These are phyloP conservation scores for Odiellus spinosus DNA, from an alignment of 2,888 invertebrate species.

Conservation along the genomic window DNA sequence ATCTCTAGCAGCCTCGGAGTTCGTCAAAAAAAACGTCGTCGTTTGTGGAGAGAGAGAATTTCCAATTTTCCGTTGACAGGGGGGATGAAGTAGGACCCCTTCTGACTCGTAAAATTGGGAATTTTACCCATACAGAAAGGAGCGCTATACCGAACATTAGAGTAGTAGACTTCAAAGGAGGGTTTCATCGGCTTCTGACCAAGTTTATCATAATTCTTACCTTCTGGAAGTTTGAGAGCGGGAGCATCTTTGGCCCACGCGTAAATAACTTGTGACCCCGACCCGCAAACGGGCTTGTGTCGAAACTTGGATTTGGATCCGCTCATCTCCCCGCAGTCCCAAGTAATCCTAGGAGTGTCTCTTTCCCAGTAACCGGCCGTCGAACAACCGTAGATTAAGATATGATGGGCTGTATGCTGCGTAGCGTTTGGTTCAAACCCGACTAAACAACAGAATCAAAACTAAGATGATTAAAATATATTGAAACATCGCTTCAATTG, in stretches of 20 bases:
- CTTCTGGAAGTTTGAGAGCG: constrained; percentile 55
- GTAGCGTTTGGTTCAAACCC: constrained; percentile 84
- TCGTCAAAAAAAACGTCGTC: no score
- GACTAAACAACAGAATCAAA: constrained; percentile 39
- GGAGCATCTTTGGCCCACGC: constrained; percentile 92
- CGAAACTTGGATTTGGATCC: constrained; percentile 31
- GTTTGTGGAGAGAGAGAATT: no score
- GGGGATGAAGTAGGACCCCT: no score
- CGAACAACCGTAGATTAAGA: constrained; percentile 72
- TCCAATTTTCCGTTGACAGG: no score
- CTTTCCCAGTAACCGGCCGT: constrained; percentile 64
- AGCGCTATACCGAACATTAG: no score
- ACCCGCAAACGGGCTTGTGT: constrained; percentile 15
- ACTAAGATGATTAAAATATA: constrained; percentile 3
- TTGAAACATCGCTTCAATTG: constrained; percentile 2
- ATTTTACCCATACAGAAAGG: no score
- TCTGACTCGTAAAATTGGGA: no score
- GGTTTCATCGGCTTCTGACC: no score
- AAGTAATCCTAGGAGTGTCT: constrained; percentile 22
- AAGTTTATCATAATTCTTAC: no score
- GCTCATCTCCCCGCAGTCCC: constrained; percentile 89
- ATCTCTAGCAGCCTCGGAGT: no score
- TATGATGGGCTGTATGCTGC: constrained; percentile 81
- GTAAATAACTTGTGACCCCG: constrained; percentile 54
- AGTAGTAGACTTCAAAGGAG: no score